Base-by-base conservation (phyloP, 2,113 vertebrate species). In the Monarcha castaneiventris region DNA sequence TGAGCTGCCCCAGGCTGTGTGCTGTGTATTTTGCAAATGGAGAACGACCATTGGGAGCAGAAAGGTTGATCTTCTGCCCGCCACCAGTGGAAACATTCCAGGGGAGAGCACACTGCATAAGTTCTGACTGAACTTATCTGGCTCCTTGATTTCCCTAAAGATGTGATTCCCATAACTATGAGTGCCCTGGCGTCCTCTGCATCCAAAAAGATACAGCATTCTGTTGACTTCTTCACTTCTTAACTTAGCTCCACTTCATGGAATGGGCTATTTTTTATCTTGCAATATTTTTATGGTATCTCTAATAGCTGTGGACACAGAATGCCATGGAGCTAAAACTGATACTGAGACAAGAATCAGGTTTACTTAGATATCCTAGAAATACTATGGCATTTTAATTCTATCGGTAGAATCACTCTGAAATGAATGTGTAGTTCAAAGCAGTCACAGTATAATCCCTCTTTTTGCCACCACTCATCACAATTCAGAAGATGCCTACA, bases 71-170 rank as follows among this genome's bases (percentile, higher is more conserved):
- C 30, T 56, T 35, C 58, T 43, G 21, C 11, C n/a, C 1, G 0
- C 3, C 30, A 55, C 18, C 35, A 49, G 26, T 10, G 62, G 67
- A 49, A 69, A 56, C 58, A 32, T 15, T 27, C 9, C 4, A 7
- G 13, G 62, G 30, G 16, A 71, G 16, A 63, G 30, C 26, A 64
- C 66, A 56, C 32, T 27, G 17, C 9, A 26, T 10, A n/a, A 64
- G 32, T 21, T 76, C 46, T 52, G 59, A 55, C 25, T 35, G 39
- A 80, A 83, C 89, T 97, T 83, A 98, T 96, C 97, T 17, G 97
- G 97, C 52, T 97, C 97, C 2, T 96, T 97, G 95, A 96, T 91
- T 59, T 98, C 87, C 58, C 16, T 95, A 91, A 98, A 98, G 39
- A 93, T 97, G 93, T 89, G 55, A 10, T 96, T 97, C 78, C 97